Evolutionary conservation across 92 coral and sea anemone species (phyloP), one percentile per base, ranked within the genome.

Genomic region (Zoanthus sansibaricus): DNA sequence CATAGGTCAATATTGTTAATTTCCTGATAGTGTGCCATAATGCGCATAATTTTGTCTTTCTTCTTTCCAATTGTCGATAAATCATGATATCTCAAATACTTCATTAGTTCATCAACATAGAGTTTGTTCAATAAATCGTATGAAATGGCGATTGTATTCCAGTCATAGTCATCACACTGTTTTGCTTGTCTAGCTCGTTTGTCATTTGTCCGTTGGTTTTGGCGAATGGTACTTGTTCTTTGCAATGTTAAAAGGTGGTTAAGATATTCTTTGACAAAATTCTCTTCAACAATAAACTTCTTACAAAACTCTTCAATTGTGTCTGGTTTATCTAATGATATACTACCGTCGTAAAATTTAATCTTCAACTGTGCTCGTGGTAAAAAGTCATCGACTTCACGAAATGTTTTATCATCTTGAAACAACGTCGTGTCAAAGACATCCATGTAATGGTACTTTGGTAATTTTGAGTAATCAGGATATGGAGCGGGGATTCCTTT

Each of bases 401-500:
- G 84, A 75, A 10, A 14, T 69, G 87, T 72, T 46, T 25, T 25
- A 66, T 66, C 32, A 18, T 1, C 37, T 18, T 25, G 32, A 66
- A 18, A 25, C 71, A 87, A 47, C 32, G 87, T 46, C 20, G 87
- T 82, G 80, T 74, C 83, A 42, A 83, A 76, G 59, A 86, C 83
- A 71, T 86, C 89, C 56, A 46, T 90, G 78, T 90, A 90, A 66
- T 90, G 84, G 31, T 20, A 90, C 67, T 86, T 86, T 61, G 93
- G 93, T 45, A 90, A 56, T 74, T 90, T 86, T 64, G 83, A 76
- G 67, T 74, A 79, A 79, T 90, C 93, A 25, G 93, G 90, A 79
- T 80, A 86, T 33, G 84, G 93, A 72, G 93, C 87, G 47, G 93
- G 90, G 52, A 87, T 90, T 76, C 93, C 92, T n/a, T 84, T 49